Evolutionary conservation across 2,797 vertebrate genomes (phyloP).

Genomic region (Momotus momota): DNA sequence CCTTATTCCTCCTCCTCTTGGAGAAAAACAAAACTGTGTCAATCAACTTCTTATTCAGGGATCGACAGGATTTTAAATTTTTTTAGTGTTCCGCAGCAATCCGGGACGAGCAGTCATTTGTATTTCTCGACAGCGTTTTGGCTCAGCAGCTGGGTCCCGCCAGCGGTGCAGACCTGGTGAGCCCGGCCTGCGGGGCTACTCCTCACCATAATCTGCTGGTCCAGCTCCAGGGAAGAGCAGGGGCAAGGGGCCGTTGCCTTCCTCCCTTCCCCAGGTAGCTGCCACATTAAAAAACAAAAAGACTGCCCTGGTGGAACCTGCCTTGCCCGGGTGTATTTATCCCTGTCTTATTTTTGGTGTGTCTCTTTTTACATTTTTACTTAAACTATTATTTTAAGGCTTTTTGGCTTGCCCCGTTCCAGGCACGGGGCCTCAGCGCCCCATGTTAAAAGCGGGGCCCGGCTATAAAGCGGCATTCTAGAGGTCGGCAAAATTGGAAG

Average conservation of each 20-base stretch:
- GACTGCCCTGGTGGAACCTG: slow-evolving; percentile 51
- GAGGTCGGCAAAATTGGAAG: slow-evolving; percentile 53
- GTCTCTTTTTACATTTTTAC: slow-evolving; percentile 47
- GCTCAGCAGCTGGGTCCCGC: slow-evolving; percentile 50
- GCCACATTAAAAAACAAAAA: slow-evolving; percentile 29
- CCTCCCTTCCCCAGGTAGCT: slow-evolving; percentile 48
- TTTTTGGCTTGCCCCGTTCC: slow-evolving; percentile 41
- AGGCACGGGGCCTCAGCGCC: background rate
- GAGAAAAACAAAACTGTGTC: slow-evolving; percentile 75
- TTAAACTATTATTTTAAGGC: slow-evolving; percentile 50
- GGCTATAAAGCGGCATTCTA: slow-evolving; percentile 21
- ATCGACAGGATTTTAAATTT: slow-evolving; percentile 83
- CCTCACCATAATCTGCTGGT: slow-evolving; percentile 21
- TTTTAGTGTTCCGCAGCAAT: slow-evolving; percentile 73
- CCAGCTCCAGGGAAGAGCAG: slow-evolving; percentile 34
- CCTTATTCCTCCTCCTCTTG: slow-evolving; percentile 56
- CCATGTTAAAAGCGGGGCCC: background rate
- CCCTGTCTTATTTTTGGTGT: slow-evolving; percentile 57
- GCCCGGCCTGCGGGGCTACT: background rate
- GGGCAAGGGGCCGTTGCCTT: background rate
- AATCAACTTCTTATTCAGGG: slow-evolving; percentile 83
- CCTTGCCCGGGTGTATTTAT: slow-evolving; percentile 45
- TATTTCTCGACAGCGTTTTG: slow-evolving; percentile 47
- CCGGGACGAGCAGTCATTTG: slow-evolving; percentile 64
- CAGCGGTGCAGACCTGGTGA: background rate